phyloP scores from a whole-genome alignment of 2,797 vertebrate genomes.

The Hipposideros larvatus region DNA sequence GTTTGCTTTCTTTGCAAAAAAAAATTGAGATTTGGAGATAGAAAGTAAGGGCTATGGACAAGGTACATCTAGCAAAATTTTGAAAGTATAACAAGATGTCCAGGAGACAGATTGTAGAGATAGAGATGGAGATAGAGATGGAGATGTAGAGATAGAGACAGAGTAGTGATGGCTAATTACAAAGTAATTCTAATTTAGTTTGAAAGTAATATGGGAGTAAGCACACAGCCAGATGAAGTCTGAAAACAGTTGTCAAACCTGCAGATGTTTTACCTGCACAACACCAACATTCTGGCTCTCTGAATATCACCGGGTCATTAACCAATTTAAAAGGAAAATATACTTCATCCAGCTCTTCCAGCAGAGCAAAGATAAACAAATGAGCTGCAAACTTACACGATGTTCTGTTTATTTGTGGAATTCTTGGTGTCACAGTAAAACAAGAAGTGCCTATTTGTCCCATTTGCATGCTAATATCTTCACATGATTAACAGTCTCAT shows the following conservation, averaged over 20 bases:
- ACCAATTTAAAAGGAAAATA: not conserved
- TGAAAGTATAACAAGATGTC: not conserved
- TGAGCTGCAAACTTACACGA: not conserved
- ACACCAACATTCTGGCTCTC: not conserved
- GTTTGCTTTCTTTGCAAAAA: conserved; percentile 17
- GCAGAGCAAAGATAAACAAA: conserved; percentile 29
- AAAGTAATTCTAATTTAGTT: conserved; percentile 14
- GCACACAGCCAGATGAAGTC: not conserved
- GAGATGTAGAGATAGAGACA: not conserved
- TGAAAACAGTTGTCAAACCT: not conserved
- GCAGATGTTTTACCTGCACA: not conserved
- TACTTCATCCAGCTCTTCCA: not conserved
- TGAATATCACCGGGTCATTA: not conserved
- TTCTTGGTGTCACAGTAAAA: not conserved
- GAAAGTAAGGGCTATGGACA: not conserved
- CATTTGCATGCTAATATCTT: not conserved
- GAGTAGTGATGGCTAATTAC: not conserved
- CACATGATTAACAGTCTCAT: not conserved
- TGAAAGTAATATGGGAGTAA: not conserved
- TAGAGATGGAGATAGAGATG: not conserved
- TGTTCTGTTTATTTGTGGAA: not conserved
- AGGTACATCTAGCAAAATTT: not conserved
- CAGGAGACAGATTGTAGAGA: not conserved
- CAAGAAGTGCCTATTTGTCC: not conserved
- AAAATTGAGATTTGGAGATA: not conserved